Conservation (phyloP, 2,888 invertebrate species). For the Adineta ricciae region DNA sequence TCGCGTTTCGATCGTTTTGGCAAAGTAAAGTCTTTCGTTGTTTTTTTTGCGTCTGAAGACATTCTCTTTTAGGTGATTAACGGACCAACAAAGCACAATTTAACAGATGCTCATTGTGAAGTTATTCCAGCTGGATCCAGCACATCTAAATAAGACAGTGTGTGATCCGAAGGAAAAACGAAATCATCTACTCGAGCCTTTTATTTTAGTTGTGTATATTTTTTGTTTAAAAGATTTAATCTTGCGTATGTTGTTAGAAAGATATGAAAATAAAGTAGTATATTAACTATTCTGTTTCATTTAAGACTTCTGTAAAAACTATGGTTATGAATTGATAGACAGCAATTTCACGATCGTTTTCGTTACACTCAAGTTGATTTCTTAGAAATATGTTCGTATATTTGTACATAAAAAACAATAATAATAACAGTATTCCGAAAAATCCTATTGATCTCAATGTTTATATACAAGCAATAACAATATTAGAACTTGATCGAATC, state of each 20-base stretch:
- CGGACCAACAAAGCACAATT: background rate
- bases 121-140: background rate
- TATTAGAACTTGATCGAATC: background rate
- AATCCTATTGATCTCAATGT: background rate
- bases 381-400: background rate
- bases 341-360: too few species aligned
- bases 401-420: conserved; percentile 6
- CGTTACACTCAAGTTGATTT: too few species aligned
- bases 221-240: background rate
- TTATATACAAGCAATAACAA: background rate
- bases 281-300: background rate
- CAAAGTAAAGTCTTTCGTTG: background rate
- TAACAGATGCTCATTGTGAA: background rate
- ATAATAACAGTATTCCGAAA: background rate
- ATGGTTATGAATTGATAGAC: too few species aligned
- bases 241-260: background rate
- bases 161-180: background rate
- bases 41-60: background rate
- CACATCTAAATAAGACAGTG: background rate
- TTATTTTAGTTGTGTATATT: background rate
- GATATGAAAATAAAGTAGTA: background rate
- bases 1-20: background rate
- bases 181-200: background rate
- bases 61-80: background rate
- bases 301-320: too few species aligned